A percentile compares a stretch with the other conserved stretches of the same genome.
Conservation (phyloP, 2,113 vertebrate genomes). For the Collichthys lucidus region DNA sequence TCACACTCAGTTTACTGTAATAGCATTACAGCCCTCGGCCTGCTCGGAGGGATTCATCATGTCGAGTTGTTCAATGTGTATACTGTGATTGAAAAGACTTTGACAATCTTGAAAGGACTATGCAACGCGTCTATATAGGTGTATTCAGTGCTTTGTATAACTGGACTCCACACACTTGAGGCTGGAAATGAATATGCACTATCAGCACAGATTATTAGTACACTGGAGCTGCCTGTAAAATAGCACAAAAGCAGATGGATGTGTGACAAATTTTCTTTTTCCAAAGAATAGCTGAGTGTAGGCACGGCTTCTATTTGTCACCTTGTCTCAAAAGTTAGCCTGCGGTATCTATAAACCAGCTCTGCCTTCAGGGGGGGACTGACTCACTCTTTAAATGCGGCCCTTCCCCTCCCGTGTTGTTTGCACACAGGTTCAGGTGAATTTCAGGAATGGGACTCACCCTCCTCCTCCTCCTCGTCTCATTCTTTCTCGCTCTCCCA, state of each 20-base stretch:
- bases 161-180: conserved; percentile 66
- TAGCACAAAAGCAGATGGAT: conserved; percentile 39
- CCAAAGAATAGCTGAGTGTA: conserved; percentile 40
- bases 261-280: conserved; percentile 35
- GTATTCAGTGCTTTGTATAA: conserved; percentile 61
- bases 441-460: conserved; percentile 80
- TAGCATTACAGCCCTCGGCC: conserved; percentile 52
- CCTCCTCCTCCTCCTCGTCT: conserved; percentile 50
- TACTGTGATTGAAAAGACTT: conserved; percentile 81
- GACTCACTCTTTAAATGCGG: conserved; percentile 59
- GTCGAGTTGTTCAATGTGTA: conserved; percentile 62
- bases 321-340: conserved; percentile 30
- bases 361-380: conserved; percentile 34
- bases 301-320: conserved; percentile 25
- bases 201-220: conserved; percentile 39
- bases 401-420: conserved; percentile 65
- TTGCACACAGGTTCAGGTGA: conserved; percentile 78
- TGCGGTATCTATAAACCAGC: conserved; percentile 37
- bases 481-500: conserved; percentile 39
- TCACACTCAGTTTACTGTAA: conserved; percentile 66
- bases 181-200: conserved; percentile 65
- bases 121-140: conserved; percentile 71
- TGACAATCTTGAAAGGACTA: conserved; percentile 86
- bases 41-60: conserved; percentile 52
- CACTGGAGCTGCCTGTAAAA: conserved; percentile 48